Evolutionary conservation across 2,797 vertebrate species (phyloP).

Genomic region (Threskiornis aethiopicus): DNA sequence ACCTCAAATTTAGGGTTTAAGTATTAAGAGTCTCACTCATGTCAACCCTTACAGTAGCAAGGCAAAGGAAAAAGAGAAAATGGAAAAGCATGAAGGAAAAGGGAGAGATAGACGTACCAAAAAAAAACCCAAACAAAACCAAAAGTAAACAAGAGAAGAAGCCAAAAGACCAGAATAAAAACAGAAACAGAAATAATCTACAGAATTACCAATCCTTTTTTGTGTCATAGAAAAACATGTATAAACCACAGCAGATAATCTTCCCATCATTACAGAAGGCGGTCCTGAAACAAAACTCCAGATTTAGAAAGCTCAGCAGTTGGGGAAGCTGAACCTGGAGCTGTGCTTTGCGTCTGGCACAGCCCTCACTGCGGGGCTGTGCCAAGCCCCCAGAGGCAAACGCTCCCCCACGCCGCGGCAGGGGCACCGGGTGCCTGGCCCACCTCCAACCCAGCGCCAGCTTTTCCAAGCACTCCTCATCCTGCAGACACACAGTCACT

Average conservation of each 20-base stretch:
- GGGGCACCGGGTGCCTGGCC: not conserved
- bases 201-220: not conserved
- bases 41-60: not conserved
- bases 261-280: not conserved
- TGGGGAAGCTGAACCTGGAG: not conserved
- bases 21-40: not conserved
- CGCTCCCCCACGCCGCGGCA: fast-evolving
- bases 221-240: not conserved
- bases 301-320: not conserved
- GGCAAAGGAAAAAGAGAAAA: not conserved
- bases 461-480: not conserved
- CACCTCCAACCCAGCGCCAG: not conserved
- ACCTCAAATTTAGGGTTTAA: not conserved
- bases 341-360: not conserved
- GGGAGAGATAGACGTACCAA: fast-evolving
- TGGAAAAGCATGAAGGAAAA: not conserved
- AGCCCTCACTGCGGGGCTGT: not conserved
- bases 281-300: not conserved
- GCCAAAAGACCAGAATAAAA: not conserved
- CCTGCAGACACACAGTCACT: not conserved
- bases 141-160: not conserved
- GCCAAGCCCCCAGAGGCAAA: not conserved
- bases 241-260: not conserved
- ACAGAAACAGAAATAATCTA: not conserved
- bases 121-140: not conserved